Conservation (phyloP, 2,888 invertebrate species). For the Euclidia mi region DNA sequence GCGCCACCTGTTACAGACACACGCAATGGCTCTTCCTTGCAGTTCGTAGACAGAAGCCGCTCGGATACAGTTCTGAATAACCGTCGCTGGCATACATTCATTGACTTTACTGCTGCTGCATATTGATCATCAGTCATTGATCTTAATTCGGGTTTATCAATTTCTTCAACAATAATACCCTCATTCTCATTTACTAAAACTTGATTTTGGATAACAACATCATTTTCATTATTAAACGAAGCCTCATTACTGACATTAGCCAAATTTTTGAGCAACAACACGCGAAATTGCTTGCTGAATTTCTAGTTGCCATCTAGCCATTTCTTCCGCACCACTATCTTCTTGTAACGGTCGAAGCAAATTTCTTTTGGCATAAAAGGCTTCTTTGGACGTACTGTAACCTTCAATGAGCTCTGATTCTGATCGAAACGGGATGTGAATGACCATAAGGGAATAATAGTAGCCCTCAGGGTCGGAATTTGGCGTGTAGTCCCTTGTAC, state of each 20-base stretch:
- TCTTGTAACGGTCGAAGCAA: background rate
- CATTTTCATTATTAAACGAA: background rate
- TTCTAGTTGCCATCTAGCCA: background rate
- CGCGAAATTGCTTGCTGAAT: background rate
- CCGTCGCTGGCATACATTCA: background rate
- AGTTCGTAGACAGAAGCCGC: background rate
- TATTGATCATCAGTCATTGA: too few relatives aligned
- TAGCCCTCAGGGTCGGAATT: background rate
- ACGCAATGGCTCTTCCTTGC: background rate
- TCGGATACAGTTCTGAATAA: background rate
- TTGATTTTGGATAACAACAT: background rate
- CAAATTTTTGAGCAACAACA: background rate
- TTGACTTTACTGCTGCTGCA: background rate
- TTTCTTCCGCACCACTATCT: background rate
- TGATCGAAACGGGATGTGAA: too few relatives aligned
- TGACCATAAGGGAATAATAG: too few relatives aligned
- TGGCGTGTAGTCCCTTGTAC: background rate
- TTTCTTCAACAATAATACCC: too few relatives aligned
- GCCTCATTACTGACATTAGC: background rate
- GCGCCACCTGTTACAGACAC: background rate
- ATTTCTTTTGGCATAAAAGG: background rate
- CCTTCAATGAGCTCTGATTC: background rate
- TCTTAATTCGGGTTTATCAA: too few relatives aligned
- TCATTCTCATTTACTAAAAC: too few relatives aligned
- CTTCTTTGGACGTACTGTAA: background rate